These are phyloP conservation scores for Ectropis grisescens DNA, from an alignment of 1,140 invertebrate genomes.

Conservation along the genomic window DNA sequence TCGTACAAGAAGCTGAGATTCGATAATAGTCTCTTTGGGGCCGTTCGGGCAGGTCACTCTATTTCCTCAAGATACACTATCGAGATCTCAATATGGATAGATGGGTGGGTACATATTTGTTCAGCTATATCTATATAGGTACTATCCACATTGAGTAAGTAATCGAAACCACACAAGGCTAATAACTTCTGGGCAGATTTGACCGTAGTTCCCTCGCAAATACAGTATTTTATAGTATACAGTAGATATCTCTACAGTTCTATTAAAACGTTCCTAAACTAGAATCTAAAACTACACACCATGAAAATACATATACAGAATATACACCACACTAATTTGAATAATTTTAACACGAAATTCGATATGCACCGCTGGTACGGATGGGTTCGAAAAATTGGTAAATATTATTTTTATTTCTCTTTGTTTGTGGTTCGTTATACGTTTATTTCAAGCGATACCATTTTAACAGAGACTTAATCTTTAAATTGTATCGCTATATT, in stretches of 20 bases:
- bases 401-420: constrained; percentile 24
- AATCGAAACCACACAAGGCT: constrained; percentile 25
- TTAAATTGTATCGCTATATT: constrained; percentile 18
- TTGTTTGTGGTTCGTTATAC: no score
- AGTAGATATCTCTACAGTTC: no score
- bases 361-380: constrained; percentile 69
- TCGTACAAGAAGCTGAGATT: constrained; percentile 19
- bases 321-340: constrained; percentile 19
- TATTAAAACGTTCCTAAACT: no score
- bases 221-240: neutral
- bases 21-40: constrained; percentile 30
- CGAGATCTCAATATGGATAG: no score
- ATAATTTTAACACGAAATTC: constrained; percentile 28
- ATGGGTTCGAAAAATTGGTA: constrained; percentile 52
- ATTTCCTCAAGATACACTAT: constrained; percentile 24
- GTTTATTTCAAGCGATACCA: constrained; percentile 12
- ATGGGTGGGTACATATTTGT: constrained; percentile 23
- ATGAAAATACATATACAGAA: no score
- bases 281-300: no score
- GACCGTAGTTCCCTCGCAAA: constrained; percentile 10
- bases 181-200: constrained; percentile 18
- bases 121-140: constrained; percentile 19
- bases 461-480: constrained; percentile 9
- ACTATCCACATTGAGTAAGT: no score
- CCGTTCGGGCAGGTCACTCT: constrained; percentile 24